These are phyloP conservation scores for Lycaon pictus DNA, from an alignment of 2,113 vertebrate genomes.

Conservation along the genomic window DNA sequence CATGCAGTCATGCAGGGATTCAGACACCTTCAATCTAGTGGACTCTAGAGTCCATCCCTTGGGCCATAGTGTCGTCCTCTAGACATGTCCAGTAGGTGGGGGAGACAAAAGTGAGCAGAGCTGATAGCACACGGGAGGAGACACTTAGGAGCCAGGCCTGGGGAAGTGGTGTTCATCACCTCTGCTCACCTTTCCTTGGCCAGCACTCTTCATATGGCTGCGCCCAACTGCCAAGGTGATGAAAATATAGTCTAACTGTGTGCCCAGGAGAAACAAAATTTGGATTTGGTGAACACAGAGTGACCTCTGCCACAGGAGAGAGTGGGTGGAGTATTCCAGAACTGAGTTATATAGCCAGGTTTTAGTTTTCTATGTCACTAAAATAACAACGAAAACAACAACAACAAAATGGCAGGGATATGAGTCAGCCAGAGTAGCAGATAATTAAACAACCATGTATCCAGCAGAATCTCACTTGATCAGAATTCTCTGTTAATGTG, in stretches of 20 bases:
- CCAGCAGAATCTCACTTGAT: neutral
- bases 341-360: neutral
- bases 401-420: neutral
- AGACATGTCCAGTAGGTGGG: neutral
- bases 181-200: neutral
- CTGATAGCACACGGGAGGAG: rapidly evolving
- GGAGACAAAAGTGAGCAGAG: neutral
- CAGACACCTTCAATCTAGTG: neutral
- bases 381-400: neutral
- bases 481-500: neutral
- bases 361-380: neutral
- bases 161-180: neutral
- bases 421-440: neutral
- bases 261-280: neutral
- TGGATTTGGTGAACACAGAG: neutral
- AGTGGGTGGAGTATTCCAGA: neutral
- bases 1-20: neutral
- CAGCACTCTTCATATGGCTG: rapidly evolving
- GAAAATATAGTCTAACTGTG: neutral
- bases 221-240: neutral
- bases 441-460: neutral
- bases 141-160: no score
- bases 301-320: neutral
- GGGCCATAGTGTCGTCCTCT: neutral
- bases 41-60: neutral